Evolutionary conservation across 2,888 invertebrate species (phyloP), one percentile per base, ranked within the genome.

Genomic region (Dasysyrphus albostriatus): DNA sequence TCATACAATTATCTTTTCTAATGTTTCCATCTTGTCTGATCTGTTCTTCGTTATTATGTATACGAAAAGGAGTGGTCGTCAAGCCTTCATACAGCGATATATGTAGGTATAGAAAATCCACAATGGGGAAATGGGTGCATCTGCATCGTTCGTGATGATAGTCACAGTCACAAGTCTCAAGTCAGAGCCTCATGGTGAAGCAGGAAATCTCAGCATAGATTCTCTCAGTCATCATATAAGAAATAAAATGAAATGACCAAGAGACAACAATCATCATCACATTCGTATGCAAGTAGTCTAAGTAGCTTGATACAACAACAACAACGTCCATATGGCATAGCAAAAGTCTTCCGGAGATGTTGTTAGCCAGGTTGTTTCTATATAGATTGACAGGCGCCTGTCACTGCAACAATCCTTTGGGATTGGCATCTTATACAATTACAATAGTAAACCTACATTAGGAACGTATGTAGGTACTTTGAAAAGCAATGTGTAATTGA

Each of bases 1-100:
- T 67, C 61, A 69, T 19, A 37, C 37, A 81, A 69, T 81, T 81
- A 81, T 81, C 61, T 81, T 67, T 67, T 47, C 54, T 61, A 49
- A 74, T 74, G 59, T 61, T 58, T 51, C 65, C 49, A 49, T 73
- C 74, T 69, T 51, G 80, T 59, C 39, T 61, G 75, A 75, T 67
- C 56, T 56, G 67, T 19, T n/a, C 24, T 37, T 69, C 44, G 2
- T 47, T 56, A 14, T 29, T 14, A 0, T 6, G 7, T 32, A n/a
- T 56, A 29, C n/a, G 34, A 51, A 59, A 34, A 44, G 80, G 67
- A 80, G 80, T 67, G 74, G 67, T 58, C 65, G 3, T 39, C 58
- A 47, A 56, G 24, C 49, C 47, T 73, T 34, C 39, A 54, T 44
- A 24, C 3, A 8, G 5, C n/a, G 9, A 44, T 8, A 10, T 9